Base-by-base conservation (phyloP, 2,888 invertebrate species). In the Microplitis deprimator region DNA sequence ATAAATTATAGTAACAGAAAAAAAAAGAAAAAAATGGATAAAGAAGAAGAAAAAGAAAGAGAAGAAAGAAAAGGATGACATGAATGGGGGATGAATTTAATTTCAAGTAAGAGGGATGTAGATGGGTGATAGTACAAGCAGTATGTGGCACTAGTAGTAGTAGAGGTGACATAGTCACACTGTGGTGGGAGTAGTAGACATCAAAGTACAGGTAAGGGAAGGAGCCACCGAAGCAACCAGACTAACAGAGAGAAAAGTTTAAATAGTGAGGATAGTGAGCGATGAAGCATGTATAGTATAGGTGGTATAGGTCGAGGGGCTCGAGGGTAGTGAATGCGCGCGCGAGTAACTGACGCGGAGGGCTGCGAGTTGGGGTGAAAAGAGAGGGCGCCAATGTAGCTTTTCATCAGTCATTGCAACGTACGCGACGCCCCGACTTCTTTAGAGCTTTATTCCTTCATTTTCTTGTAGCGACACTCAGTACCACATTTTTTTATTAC, bases 351-450 rank as follows among this genome's bases (percentile, higher is more conserved):
- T 40, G 41, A 20, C 67, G 71, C 17, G 50, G 74, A 67, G 29
- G 29, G 16, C 16, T 77, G 81, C 69, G 40, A 62, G 78, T 13
- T 50, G 29, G 70, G 70, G 78, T 76, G 71, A 78, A 74, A 75
- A 73, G 79, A 78, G 78, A 77, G 81, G 78, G 81, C 74, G 79
- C 76, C 81, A 82, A 83, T 79, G 80, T 79, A 79, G 78, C 40
- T 83, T 84, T 86, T 87, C 87, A 87, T 83, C 89, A 89, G 89
- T 89, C 89, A 89, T 88, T 89, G 89, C 89, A 87, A 88, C 89
- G 89, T 86, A 87, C 87, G 89, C 88, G 88, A 87, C 87, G 86
- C 85, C 87, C 86, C 83, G 88, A 88, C 88, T 88, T 88, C 87
- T 88, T 75, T 84, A 84, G 85, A 83, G 83, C 84, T 84, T 86